Percentiles rank a stretch among this genome's conserved stretches.
Evolutionary conservation across 2,797 vertebrate species (phyloP).

Genomic region (Sciurus vulgaris): DNA sequence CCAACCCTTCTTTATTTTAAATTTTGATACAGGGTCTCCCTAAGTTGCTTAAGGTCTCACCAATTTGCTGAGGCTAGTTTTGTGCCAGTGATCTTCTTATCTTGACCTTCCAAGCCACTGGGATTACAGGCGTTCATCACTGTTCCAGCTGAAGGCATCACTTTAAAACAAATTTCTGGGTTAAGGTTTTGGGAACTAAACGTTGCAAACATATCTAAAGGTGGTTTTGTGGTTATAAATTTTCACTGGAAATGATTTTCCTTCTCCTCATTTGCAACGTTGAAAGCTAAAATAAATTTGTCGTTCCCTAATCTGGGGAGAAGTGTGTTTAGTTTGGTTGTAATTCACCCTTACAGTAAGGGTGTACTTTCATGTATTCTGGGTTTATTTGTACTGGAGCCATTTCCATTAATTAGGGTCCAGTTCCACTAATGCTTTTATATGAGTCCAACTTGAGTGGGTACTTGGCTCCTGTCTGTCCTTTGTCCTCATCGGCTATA

Average conservation of each 20-base stretch:
- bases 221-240: not conserved
- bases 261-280: not conserved
- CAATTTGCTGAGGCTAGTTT: too few relatives aligned
- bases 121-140: too few relatives aligned
- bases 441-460: not conserved
- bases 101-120: too few relatives aligned
- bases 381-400: not conserved
- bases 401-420: not conserved
- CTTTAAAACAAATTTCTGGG: constrained; percentile 28
- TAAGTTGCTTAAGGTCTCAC: too few relatives aligned
- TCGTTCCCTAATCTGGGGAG: not conserved
- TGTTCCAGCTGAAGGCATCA: not conserved
- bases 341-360: not conserved
- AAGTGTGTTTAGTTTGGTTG: not conserved
- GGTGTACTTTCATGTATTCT: not conserved
- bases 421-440: too few relatives aligned
- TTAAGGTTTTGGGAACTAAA: not conserved
- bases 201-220: not conserved
- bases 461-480: not conserved
- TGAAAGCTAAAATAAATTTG: not conserved
- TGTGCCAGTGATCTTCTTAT: too few relatives aligned
- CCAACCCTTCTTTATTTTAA: too few relatives aligned
- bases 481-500: not conserved
- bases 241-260: not conserved
- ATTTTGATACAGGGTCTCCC: too few relatives aligned